Evolutionary conservation across 2,888 invertebrate genomes (phyloP), one percentile per base, ranked within the genome.

Genomic region (Rosalia funebris): DNA sequence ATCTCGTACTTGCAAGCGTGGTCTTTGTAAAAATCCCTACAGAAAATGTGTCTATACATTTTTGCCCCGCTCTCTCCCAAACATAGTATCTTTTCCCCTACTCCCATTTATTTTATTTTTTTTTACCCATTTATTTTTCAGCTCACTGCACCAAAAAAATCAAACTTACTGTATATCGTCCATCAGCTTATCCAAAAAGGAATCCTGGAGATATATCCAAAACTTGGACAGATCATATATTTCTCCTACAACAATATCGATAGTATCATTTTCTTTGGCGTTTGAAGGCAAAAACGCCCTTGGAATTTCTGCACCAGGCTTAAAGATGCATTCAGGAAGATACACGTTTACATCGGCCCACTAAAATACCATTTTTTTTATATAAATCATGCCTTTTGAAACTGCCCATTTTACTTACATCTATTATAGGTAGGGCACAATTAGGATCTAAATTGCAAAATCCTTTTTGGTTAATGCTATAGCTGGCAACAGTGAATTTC

Each of bases 211-310:
- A 66, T 82, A 78, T 63, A 86, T 70, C 86, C 86, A 86, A 77
- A 86, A 84, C 77, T 86, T 86, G 17, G 84, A 84, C 37, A 85
- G 83, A 66, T 86, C 86, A 79, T 85, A 86, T 65, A 86, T 82
- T 79, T 82, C 86, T 11, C 81, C 83, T 42, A 86, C 79, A 16
- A 77, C 69, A 48, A 85, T 80, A 69, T 83, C 82, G 4, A 84
- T 41, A 25, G 59, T 63, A 15, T 72, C 73, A 16, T 62, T 60
- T 2, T 56, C 65, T 41, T 60, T 54, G 0, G 65, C 58, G 14
- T 62, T 54, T n/a, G 36, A 17, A 1, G 65, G 66, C 20, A 72
- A 36, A 52, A 73, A 73, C 14, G 60, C 57, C 3, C 69, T 57
- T 0, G 66, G 63, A 11, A 77, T 75, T 36, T 63, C 63, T 3